A percentile compares a stretch with the other conserved stretches of the same genome.
Conservation (phyloP, 2,797 vertebrate genomes). For the Loris lydekkerianus region DNA sequence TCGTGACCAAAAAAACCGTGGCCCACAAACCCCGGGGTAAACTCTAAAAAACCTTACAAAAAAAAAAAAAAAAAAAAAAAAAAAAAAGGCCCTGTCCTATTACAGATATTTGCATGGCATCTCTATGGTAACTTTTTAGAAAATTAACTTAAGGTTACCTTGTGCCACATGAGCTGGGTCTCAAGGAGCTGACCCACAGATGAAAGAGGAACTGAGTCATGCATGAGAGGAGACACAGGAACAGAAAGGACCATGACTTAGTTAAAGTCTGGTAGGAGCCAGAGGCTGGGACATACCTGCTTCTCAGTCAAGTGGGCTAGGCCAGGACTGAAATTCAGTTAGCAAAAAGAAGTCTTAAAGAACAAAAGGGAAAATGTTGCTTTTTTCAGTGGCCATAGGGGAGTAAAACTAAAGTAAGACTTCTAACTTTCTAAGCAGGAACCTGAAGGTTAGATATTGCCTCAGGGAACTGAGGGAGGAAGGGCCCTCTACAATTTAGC, state of each 20-base stretch:
- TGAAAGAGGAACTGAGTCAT: constrained; percentile 70
- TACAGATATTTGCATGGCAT: not conserved
- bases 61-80: no score
- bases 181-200: constrained; percentile 52
- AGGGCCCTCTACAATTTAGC: not conserved
- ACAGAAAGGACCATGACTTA: constrained; percentile 44
- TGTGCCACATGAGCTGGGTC: constrained; percentile 18
- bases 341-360: constrained; percentile 56
- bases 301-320: constrained; percentile 35
- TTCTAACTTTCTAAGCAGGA: not conserved
- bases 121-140: not conserved
- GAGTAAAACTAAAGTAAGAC: constrained; percentile 49
- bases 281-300: not conserved
- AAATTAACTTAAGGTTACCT: constrained; percentile 42
- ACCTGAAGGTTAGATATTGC: not conserved
- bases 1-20: no score
- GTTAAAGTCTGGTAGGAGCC: not conserved
- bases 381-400: constrained; percentile 45
- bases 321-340: constrained; percentile 27
- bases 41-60: no score
- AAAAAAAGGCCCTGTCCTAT: not conserved
- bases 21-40: no score
- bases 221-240: constrained; percentile 47
- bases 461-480: not conserved
- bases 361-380: constrained; percentile 55